These are phyloP conservation scores for Columba livia DNA, from an alignment of 2,113 vertebrate genomes.

Conservation along the genomic window DNA sequence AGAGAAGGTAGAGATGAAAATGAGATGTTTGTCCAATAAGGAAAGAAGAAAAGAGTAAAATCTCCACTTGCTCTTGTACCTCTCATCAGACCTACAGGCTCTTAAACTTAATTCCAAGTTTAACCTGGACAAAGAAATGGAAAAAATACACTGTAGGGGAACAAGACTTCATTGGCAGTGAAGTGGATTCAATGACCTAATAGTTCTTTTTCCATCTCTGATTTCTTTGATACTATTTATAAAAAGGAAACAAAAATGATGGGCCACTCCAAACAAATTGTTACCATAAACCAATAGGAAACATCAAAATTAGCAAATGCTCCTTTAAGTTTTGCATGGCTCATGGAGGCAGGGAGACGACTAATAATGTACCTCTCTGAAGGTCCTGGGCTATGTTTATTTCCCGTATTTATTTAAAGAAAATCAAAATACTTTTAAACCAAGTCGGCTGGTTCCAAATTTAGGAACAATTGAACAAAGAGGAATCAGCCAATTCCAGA, in stretches of 20 bases:
- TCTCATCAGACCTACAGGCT: neutral
- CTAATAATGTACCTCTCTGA: constrained; percentile 23
- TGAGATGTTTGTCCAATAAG: neutral
- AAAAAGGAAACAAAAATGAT: constrained; percentile 45
- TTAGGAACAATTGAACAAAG: constrained; percentile 76
- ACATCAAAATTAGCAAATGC: constrained; percentile 19
- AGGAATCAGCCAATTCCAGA: constrained; percentile 80
- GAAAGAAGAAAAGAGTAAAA: neutral
- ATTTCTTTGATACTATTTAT: constrained; percentile 58
- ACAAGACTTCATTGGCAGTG: neutral
- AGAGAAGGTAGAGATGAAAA: neutral
- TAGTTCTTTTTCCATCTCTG: constrained; percentile 17
- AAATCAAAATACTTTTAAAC: constrained; percentile 78
- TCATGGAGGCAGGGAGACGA: neutral
- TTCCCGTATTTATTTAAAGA: constrained; percentile 73
- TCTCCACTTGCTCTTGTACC: neutral
- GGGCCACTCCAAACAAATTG: neutral
- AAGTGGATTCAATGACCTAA: constrained; percentile 17
- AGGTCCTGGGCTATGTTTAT: constrained; percentile 51
- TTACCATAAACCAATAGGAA: constrained; percentile 25
- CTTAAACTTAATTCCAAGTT: constrained; percentile 18
- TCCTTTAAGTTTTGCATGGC: neutral
- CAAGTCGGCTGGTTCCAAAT: constrained; percentile 65
- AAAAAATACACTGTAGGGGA: constrained; percentile 5
- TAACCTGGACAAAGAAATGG: constrained; percentile 30